Base-by-base conservation (phyloP, 2,797 vertebrate genomes). In the Danio aesculapii region DNA sequence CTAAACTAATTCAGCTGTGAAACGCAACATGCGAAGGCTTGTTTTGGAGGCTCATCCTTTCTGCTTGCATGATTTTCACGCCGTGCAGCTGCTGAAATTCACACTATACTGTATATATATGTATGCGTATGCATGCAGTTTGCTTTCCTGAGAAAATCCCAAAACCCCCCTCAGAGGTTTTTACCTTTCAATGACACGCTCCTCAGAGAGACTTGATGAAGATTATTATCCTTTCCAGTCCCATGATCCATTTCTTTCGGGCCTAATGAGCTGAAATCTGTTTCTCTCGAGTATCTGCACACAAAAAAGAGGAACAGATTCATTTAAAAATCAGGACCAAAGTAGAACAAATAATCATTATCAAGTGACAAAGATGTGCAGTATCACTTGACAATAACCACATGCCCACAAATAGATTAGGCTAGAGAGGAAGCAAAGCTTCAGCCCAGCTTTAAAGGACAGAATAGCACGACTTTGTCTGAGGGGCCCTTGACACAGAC, bases 11-110 rank as follows among this genome's bases (percentile, higher is more conserved):
- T 85, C 49, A 30, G 50, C 57, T 75, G 63, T 81, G 63, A 83
- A 77, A 81, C 57, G 49, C 46, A 75, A 78, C 81, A 77, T 81
- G 84, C 79, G 57, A 81, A 57, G 66, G 70, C 81, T 83, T 83
- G 81, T 77, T 79, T 69, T 75, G 49, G 47, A 70, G 66, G 30
- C 57, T 70, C 43, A 74, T 61, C 58, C 30, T 75, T 59, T 75
- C 58, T 75, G 53, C 14, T 41, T 82, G 19, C 68, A 14, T 79
- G 63, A 17, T 6, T 75, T 57, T 81, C 55, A 81, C 61, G 44
- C 64, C 14, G 44, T 57, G 39, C 52, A 71, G 58, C 59, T 44
- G 55, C 21, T 62, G 30, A 72, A 53, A 62, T 61, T 68, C 52
- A 57, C 49, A 69, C 55, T 73, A 16, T 76, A 16, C 14, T 13